Evolutionary conservation across 1,140 invertebrate genomes (phyloP), one percentile per base, ranked within the genome.

Genomic region (Rhagoletis pomonella): DNA sequence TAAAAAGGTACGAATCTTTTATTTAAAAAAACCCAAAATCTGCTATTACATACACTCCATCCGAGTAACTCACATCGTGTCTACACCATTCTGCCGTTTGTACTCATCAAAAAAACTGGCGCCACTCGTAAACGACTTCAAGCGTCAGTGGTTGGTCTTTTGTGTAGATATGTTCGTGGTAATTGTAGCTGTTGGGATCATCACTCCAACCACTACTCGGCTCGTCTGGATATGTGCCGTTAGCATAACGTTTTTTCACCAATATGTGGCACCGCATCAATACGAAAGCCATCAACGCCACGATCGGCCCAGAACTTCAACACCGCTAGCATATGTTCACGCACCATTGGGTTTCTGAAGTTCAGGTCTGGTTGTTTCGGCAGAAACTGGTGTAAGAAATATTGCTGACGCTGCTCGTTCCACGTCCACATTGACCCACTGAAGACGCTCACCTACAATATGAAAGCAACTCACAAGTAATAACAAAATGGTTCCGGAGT

Each of bases 401-500:
- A 96, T 87, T 95, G 93, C 62, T 94, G 88, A 0, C 95, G 90
- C 6, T 90, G 88, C 0, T 93, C 87, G 88, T 94, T 94, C 93
- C 93, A 95, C 47, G 92, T 89, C 95, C 95, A 96, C 12, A 95
- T 94, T 3, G 94, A 89, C 81, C 90, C 88, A 39, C 91, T 88
- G 81, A 93, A 93, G n/a, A 94, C 93, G 87, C 94, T 94, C 87
- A 94, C 47, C 88, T 89, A 94, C 14, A 55, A 87, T 29, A 95
- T 64, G 64, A 87, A 60, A 85, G 29, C 29, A 29, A 7, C 50
- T 59, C 55, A 0, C 7, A 85, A 85, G 5, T 97, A 97, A 29
- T 4, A 96, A 96, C n/a, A 97, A 95, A 89, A 97, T 95, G 90
- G 97, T 97, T 91, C 97, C 90, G 55, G 97, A 94, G 10, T 97